Evolutionary conservation across 2,888 invertebrate genomes (phyloP), one percentile per base, ranked within the genome.

Genomic region (Salpingus planirostris): DNA sequence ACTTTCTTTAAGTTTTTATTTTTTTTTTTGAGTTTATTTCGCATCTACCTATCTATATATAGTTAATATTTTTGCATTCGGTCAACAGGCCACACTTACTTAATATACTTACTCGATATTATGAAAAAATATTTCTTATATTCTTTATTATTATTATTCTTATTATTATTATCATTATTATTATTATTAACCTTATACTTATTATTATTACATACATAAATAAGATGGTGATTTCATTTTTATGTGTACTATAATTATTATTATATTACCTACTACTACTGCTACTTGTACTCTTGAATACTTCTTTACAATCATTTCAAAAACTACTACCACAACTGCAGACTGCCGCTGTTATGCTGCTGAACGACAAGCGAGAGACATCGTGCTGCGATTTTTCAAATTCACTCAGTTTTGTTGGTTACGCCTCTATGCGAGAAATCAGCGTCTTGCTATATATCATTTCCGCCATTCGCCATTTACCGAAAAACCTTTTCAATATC

Each of bases 11-110:
- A 18, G 5, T 18, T 18, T 18, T 6, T 8, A 18, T 18, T 6
- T 18, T 18, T 18, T 18, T 18, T n/a, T n/a, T n/a, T n/a, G n/a
- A n/a, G n/a, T n/a, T n/a, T n/a, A n/a, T n/a, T n/a, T n/a, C n/a
- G n/a, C n/a, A n/a, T n/a, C n/a, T n/a, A n/a, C n/a, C n/a, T n/a
- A n/a, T n/a, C n/a, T n/a, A n/a, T n/a, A n/a, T n/a, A n/a, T n/a
- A n/a, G n/a, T n/a, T n/a, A n/a, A 18, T 18, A 35, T 22, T 21
- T 24, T 48, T 42, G 45, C 44, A 47, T 45, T 50, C 48, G 50
- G 47, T 53, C 52, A 53, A 44, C 51, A 53, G 55, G 55, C 55
- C 52, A 53, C 47, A 45, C 18, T 49, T 55, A 55, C 55, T 55
- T 54, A 55, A 50, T 47, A 43, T 45, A 6, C 5, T 5, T 18